Conservation (phyloP, 2,888 invertebrate species). For the Ochropleura plecta region DNA sequence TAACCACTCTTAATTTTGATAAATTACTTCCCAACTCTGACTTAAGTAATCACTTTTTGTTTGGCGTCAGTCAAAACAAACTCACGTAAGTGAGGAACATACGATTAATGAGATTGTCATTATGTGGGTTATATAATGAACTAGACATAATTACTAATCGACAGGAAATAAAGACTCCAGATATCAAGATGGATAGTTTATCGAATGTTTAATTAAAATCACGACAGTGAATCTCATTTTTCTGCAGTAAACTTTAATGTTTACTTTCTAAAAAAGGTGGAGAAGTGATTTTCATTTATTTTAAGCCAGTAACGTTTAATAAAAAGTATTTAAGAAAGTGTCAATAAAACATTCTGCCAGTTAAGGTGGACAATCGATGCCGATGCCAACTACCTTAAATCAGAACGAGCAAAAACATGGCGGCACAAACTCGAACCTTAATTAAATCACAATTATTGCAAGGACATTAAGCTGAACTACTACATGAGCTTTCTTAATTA, state of each 20-base stretch:
- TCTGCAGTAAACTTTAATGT: neutral
- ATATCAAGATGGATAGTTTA: neutral
- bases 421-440: constrained; percentile 2
- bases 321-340: constrained; percentile 30
- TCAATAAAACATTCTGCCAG: constrained; percentile 26
- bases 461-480: constrained; percentile 21
- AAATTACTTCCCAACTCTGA: constrained; percentile 71
- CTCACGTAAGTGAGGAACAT: constrained; percentile 25
- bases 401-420: constrained; percentile 30
- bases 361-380: neutral
- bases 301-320: neutral
- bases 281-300: constrained; percentile 8
- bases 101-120: constrained; percentile 44
- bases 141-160: constrained; percentile 8
- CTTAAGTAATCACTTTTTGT: constrained; percentile 45
- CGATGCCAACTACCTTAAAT: constrained; percentile 12
- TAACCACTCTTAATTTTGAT: constrained; percentile 81
- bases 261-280: constrained; percentile 6
- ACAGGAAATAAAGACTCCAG: constrained; percentile 3
- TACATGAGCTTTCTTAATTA: constrained; percentile 15
- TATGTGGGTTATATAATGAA: constrained; percentile 23
- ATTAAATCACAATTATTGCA: constrained; percentile 28
- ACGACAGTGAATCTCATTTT: neutral
- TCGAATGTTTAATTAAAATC: neutral
- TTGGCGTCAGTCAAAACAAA: constrained; percentile 48